Base-by-base conservation (phyloP, 1,140 invertebrate genomes). In the Tetramorium alpestre region DNA sequence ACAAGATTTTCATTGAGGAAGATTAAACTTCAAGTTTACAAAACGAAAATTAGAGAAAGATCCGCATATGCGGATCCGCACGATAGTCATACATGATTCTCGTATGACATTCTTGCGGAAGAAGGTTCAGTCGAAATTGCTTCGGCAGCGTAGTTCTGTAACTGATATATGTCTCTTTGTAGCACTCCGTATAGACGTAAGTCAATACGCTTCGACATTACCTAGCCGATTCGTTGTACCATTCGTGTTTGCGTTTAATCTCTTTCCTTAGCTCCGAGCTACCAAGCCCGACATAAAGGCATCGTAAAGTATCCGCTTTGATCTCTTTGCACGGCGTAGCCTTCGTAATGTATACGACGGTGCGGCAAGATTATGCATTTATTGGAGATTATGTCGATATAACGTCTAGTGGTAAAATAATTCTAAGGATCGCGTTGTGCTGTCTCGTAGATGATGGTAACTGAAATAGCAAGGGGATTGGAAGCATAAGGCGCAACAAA, bases 191-290 rank as follows among this genome's bases (percentile, higher is more conserved):
- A 49, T 38, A 84, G 54, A 84, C 69, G n/a, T 84, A 64, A 84
- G 80, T 84, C 80, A 75, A 84, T 84, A 84, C 80, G 54, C 58
- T 84, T 60, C 69, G 28, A 73, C 80, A 84, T 73, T 84, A 75
- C 69, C 28, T 75, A 73, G 51, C 80, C 80, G 69, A 84, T 84
- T 84, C 80, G 80, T 75, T 84, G 80, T 84, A 84, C 25, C 69
- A 84, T 84, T 75, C 80, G 69, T 84, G 80, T 84, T 84, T 84
- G 80, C 69, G 69, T 84, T 84, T 84, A 84, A 84, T 84, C 54
- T 84, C 80, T 84, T 84, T 84, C 54, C 80, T 73, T 75, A 84
- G 69, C 80, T 84, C 25, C 28, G 54, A 84, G 80, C 41, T 38
- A 69, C 38, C 69, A n/a, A 10, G 8, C 28, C 56, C 69, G 58